Evolutionary conservation across 2,797 vertebrate species (phyloP), one percentile per base, ranked within the genome.

Genomic region (Peromyscus aztecus): DNA sequence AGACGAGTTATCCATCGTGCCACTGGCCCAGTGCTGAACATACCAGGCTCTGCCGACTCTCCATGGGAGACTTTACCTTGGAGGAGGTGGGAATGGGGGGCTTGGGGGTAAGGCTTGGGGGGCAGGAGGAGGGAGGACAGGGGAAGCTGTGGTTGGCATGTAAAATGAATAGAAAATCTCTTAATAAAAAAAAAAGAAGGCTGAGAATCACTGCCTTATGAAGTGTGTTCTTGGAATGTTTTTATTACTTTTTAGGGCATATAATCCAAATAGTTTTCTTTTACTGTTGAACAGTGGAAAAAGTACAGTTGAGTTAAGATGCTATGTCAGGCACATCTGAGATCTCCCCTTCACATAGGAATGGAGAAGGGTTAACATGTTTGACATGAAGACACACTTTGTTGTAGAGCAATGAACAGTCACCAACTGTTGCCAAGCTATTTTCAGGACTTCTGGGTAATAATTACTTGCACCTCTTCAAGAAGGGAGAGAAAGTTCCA

Each of bases 241-340:
- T 95, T 96, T 94, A 96, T 49, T 93, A 37, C 23, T 92, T 19
- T 59, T 0, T 57, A 19, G 27, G 71, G 16, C 89, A 78, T 78
- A 95, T 91, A 67, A 98, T 81, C 63, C 31, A 65, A 29, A 43
- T 83, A 73, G 40, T 89, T 95, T 75, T 98, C 80, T 94, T 75
- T 71, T 69, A 46, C 61, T 96, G 59, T 85, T 63, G 76, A 75
- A 55, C 10, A 89, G 37, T 24, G 73, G 84, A 46, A 78, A 37
- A 37, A 49, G 34, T 65, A 7, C 83, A 16, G 23, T 0, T 77
- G 69, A 90, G 27, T 73, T 73, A 57, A 23, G 34, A 65, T 89
- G 61, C 40, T 88, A 31, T 82, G 63, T 46, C 55, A 78, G 73
- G 77, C 34, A 67, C 10, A 84, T 73, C 29, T 77, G 49, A 55